These are phyloP conservation scores for Epinephelus fuscoguttatus DNA, from an alignment of 2,113 vertebrate genomes.

Conservation along the genomic window DNA sequence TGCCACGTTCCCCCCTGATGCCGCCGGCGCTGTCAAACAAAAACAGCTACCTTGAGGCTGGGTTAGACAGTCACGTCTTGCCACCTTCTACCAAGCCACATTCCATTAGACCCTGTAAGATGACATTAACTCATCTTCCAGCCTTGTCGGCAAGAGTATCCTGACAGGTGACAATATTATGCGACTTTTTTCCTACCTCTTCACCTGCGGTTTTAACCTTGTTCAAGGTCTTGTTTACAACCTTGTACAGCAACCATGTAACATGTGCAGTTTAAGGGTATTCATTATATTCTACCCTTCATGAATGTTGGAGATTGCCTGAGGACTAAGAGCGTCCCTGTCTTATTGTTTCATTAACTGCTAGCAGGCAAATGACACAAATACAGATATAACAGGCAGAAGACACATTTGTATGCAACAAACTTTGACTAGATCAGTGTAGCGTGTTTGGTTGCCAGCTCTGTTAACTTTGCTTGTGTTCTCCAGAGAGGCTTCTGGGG, in stretches of 20 bases:
- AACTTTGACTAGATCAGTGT: not conserved
- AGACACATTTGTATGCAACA: not conserved
- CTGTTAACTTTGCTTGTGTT: slow-evolving; percentile 3
- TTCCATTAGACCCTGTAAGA: not conserved
- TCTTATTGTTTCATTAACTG: not conserved
- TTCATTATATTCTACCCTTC: not conserved
- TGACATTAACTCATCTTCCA: too few relatives aligned
- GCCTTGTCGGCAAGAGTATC: too few relatives aligned
- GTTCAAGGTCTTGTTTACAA: not conserved
- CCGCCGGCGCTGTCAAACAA: too few relatives aligned
- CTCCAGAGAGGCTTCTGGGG: not conserved
- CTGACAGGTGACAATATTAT: not conserved
- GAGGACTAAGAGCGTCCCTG: not conserved
- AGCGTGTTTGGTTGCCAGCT: not conserved
- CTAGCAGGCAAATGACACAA: not conserved
- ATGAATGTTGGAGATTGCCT: not conserved
- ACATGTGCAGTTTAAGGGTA: not conserved
- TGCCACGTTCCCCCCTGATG: too few relatives aligned
- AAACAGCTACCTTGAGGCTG: too few relatives aligned
- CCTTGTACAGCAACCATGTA: not conserved
- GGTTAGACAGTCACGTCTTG: too few relatives aligned
- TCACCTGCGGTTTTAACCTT: not conserved
- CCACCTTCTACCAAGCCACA: not conserved
- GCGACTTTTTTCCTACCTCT: not conserved
- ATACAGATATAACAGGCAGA: not conserved